Conservation (phyloP, 1,140 invertebrate genomes). For the Drosophila asahinai region DNA sequence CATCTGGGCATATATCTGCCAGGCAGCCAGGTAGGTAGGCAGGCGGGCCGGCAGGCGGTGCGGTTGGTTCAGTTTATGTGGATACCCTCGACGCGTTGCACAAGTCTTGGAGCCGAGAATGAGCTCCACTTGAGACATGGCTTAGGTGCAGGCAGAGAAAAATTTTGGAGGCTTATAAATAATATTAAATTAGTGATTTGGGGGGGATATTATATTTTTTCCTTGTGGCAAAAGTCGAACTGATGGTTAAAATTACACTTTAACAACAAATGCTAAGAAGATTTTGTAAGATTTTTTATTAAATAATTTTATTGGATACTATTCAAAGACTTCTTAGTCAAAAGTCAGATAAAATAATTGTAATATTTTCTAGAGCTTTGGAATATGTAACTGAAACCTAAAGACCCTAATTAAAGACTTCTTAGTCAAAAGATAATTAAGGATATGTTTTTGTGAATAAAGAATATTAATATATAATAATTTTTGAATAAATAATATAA, state of each 20-base stretch:
- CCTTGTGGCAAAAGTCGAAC: too few relatives aligned
- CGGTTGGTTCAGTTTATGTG: conserved; percentile 54
- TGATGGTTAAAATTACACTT: too few relatives aligned
- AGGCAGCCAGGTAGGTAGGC: conserved; percentile 1
- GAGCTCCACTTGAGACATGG: conserved; percentile 26
- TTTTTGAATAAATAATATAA: too few relatives aligned
- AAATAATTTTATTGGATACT: too few relatives aligned
- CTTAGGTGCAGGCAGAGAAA: not conserved
- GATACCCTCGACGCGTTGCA: conserved; percentile 62
- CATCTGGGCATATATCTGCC: conserved; percentile 56
- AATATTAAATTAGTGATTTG: not conserved
- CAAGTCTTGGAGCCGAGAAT: conserved; percentile 57
- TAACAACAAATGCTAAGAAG: too few relatives aligned
- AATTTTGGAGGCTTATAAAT: not conserved
- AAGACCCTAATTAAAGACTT: not conserved
- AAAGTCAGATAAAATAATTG: not conserved
- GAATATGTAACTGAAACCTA: not conserved
- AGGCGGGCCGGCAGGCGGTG: too few relatives aligned
- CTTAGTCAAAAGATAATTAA: too few relatives aligned
- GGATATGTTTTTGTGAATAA: too few relatives aligned
- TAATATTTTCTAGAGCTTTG: not conserved
- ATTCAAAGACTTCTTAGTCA: too few relatives aligned
- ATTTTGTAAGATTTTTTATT: too few relatives aligned
- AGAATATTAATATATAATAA: too few relatives aligned
- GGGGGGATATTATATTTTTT: not conserved